These are phyloP conservation scores for Panopea generosa DNA, from an alignment of 2,888 invertebrate genomes.

Conservation along the genomic window DNA sequence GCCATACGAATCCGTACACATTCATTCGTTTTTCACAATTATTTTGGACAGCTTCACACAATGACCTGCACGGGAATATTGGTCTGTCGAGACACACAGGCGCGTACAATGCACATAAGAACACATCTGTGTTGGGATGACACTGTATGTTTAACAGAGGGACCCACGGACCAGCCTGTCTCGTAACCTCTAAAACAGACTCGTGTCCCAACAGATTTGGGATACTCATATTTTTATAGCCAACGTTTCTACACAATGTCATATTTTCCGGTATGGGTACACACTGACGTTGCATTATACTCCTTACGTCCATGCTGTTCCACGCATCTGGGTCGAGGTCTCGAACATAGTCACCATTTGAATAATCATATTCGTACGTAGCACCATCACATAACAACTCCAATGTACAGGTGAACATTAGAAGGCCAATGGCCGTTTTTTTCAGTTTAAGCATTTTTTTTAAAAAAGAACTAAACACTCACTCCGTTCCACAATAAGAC, in stretches of 20 bases:
- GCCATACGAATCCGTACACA: conserved; percentile 89
- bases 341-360: conserved; percentile 41
- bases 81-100: conserved; percentile 88
- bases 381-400: conserved; percentile 7
- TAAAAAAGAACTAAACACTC: too few relatives aligned
- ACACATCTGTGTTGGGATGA: conserved; percentile 88
- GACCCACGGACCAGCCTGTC: conserved; percentile 88
- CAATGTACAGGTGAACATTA: conserved; percentile 1
- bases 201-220: conserved; percentile 89
- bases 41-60: conserved; percentile 87
- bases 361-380: conserved; percentile 36
- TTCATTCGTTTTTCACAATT: conserved; percentile 88
- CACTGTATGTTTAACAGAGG: conserved; percentile 88
- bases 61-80: conserved; percentile 88
- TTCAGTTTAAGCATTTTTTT: not conserved
- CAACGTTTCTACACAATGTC: conserved; percentile 88
- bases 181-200: conserved; percentile 87
- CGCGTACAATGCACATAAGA: conserved; percentile 89
- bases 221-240: conserved; percentile 88
- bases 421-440: not conserved
- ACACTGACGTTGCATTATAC: conserved; percentile 85
- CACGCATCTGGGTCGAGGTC: conserved; percentile 47
- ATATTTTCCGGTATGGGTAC: conserved; percentile 88
- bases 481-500: too few relatives aligned
- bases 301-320: conserved; percentile 42